Base-by-base conservation (phyloP, 2,888 invertebrate genomes). In the Himalopsyche tibetana region DNA sequence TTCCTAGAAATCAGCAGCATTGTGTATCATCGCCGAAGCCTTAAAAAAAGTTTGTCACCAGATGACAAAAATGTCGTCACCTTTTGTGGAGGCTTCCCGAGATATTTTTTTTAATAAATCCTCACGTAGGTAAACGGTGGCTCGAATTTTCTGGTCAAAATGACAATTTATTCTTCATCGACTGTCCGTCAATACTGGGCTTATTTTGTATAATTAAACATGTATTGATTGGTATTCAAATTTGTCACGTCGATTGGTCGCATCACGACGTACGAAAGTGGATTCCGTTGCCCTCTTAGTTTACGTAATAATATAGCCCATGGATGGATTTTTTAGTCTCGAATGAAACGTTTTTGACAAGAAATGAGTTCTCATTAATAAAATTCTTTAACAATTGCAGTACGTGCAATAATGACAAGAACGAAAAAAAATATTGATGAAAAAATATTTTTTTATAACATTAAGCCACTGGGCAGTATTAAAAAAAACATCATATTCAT, bases 201-300 rank as follows among this genome's bases (percentile, higher is more conserved):
- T 85, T 85, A 84, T 81, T 82, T 40, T 69, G 56, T 83, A 83
- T 87, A 87, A 87, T 87, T 87, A 87, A 87, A 87, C 83, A 83
- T 81, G 83, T 87, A 81, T 83, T 83, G 87, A 85, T 80, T 80
- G 83, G 83, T 79, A 82, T 86, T 87, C 84, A 83, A 82, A 87
- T 87, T 80, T 87, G 88, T 86, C 86, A 85, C 86, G 84, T 83
- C 83, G 84, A 74, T 74, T 69, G 63, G 63, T 82, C 84, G 82
- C 80, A 28, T 86, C 83, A 84, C 85, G 83, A 83, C 83, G 80
- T 28, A 63, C 63, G 19, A 19, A 42, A 28, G 63, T 40, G 15
- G 79, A 36, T 83, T 83, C 63, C 84, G 84, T 80, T 74, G 86
- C 63, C 74, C 82, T 17, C 38, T 74, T 63, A 28, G 19, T 63